Base-by-base conservation (phyloP, 2,113 vertebrate genomes). In the Dromiciops gliroides region DNA sequence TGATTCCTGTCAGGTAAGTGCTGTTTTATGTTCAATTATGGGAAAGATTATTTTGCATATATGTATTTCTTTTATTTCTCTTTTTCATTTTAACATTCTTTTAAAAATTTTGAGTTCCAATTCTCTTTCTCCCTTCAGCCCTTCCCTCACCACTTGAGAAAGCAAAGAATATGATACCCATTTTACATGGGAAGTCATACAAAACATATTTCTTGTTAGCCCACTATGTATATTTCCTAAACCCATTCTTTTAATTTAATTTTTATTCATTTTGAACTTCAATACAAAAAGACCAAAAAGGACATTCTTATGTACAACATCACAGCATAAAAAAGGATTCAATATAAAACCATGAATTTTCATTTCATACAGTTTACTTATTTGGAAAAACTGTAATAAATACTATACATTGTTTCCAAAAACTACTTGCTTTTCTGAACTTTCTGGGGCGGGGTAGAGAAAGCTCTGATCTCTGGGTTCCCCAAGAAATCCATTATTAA, bases 1-100 rank as follows among this genome's bases (percentile, higher is more conserved):
- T 0, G 99, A 99, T 96, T 98, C 99, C 8, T 99, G 99, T 96
- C 99, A 99, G 99, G 99, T 99, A 97, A 98, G 44, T 51, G 0
- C 50, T 2, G 1, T 26, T 12, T 83, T 44, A 44, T 83, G n/a
- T 83, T 44, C 37, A 83, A 83, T 16, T 75, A 1, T n/a, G 67
- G 67, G 16, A 75, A 75, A 75, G 4, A 5, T 83, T 83, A 83
- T 83, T 75, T 83, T 83, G 67, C 19, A 5, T 23, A 22, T n/a
- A 16, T 75, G 60, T 75, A 23, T n/a, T 44, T 67, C 52, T 53
- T 53, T 26, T 53, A 24, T 52, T 52, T 60, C 31, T 28, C 11
- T 67, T 60, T 67, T 67, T 67, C 31, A 37, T 16, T 67, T 67
- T 67, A 67, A 67, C 60, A n/a, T 67, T 56, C 25, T 56, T 67